These are phyloP conservation scores for Limnephilus rhombicus DNA, from an alignment of 2,888 invertebrate genomes.

Conservation along the genomic window DNA sequence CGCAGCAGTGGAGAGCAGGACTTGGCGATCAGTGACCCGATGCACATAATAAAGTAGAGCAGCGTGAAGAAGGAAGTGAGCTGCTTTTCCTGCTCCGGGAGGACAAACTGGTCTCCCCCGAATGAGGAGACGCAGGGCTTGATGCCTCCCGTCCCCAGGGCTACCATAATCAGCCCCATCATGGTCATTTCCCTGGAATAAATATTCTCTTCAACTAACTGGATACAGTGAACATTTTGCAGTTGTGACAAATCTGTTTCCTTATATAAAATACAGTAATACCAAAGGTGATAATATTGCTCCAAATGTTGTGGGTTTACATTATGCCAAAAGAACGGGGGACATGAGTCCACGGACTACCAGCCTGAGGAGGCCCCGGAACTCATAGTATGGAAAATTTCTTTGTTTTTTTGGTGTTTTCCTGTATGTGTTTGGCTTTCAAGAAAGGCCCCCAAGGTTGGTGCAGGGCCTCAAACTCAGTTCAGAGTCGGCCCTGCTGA, in stretches of 20 bases:
- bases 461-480: too few species aligned
- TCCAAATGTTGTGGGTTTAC: too few species aligned
- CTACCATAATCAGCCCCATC: conserved; percentile 83
- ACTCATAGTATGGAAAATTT: too few species aligned
- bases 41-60: conserved; percentile 84
- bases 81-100: conserved; percentile 81
- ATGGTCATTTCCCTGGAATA: conserved; percentile 79
- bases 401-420: too few species aligned
- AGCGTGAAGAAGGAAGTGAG: conserved; percentile 86
- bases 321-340: too few species aligned
- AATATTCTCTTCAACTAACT: background rate
- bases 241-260: background rate
- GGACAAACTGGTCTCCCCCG: conserved; percentile 87
- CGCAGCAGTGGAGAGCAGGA: conserved; percentile 86
- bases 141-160: conserved; percentile 88
- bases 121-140: conserved; percentile 91
- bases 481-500: too few species aligned
- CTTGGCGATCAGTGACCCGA: conserved; percentile 85
- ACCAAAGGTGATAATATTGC: conserved; percentile 25
- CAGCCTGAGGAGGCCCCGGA: too few species aligned
- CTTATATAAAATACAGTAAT: background rate
- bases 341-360: too few species aligned
- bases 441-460: too few species aligned
- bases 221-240: background rate
- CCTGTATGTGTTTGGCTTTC: too few species aligned